A percentile compares a stretch with the other conserved stretches of the same genome.
Evolutionary conservation across 1,140 invertebrate species (phyloP).

Genomic region (Drosophila navojoa): DNA sequence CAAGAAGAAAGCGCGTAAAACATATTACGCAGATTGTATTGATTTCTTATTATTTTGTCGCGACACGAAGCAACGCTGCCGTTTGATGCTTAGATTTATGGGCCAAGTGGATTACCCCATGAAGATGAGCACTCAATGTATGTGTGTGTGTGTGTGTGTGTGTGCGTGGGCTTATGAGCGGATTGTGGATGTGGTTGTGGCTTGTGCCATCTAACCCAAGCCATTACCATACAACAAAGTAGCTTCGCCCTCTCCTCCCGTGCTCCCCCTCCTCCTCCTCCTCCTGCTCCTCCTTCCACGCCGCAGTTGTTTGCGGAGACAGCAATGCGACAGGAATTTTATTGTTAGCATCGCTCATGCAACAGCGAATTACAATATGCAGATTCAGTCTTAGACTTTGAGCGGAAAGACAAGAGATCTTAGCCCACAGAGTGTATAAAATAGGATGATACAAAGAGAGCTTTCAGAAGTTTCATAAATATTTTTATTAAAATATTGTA

Average conservation of each 20-base stretch:
- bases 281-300: constrained; percentile 2
- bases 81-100: constrained; percentile 73
- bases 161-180: constrained; percentile 23
- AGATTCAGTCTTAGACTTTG: too few species aligned
- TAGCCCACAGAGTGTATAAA: too few species aligned
- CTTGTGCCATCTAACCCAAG: constrained; percentile 32
- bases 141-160: too few species aligned
- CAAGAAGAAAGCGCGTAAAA: constrained; percentile 68
- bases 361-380: not conserved
- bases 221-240: constrained; percentile 40
- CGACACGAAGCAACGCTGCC: constrained; percentile 28
- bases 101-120: constrained; percentile 31
- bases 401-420: too few species aligned
- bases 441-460: too few species aligned
- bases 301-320: constrained; percentile 1
- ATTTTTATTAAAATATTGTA: too few species aligned
- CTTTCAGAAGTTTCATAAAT: too few species aligned
- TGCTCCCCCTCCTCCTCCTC: not conserved
- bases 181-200: constrained; percentile 70
- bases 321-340: constrained; percentile 11
- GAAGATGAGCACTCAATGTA: constrained; percentile 37
- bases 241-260: not conserved
- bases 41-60: constrained; percentile 77
- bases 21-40: constrained; percentile 81
- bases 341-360: not conserved